phyloP scores from a whole-genome alignment of 2,888 invertebrate species.

The Drosophila greeni region DNA sequence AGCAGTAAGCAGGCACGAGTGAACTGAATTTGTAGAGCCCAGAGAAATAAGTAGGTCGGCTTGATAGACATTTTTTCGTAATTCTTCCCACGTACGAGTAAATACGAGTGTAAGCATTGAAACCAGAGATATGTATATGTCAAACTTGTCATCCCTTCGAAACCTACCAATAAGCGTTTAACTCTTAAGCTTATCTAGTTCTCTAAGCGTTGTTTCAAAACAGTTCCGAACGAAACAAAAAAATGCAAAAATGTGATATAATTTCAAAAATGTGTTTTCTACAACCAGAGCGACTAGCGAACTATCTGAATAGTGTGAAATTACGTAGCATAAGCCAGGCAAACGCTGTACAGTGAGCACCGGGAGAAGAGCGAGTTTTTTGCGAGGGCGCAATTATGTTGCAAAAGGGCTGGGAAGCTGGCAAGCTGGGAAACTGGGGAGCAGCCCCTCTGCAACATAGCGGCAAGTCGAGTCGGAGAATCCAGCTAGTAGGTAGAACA shows the following conservation, averaged over 20 bases:
- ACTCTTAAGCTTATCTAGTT: conserved; percentile 59
- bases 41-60: not conserved
- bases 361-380: conserved; percentile 12
- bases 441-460: conserved; percentile 43
- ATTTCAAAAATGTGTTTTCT: conserved; percentile 73
- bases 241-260: conserved; percentile 61
- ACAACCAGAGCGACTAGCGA: conserved; percentile 33
- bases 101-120: not conserved
- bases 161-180: conserved; percentile 50
- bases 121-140: conserved; percentile 4
- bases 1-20: not conserved
- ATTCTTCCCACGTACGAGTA: conserved; percentile 15
- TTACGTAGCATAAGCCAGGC: conserved; percentile 23
- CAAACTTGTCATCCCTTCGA: conserved; percentile 10
- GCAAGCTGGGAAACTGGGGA: not conserved
- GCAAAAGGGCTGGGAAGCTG: conserved; percentile 58
- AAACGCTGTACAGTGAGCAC: conserved; percentile 31
- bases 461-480: conserved; percentile 14
- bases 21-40: conserved; percentile 6
- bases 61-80: not conserved
- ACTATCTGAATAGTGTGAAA: conserved; percentile 29
- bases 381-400: conserved; percentile 56
- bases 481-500: conserved; percentile 44
- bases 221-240: conserved; percentile 40
- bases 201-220: conserved; percentile 43